Evolutionary conservation across 2,888 invertebrate species (phyloP).

Genomic region (Stenodema calcarata): DNA sequence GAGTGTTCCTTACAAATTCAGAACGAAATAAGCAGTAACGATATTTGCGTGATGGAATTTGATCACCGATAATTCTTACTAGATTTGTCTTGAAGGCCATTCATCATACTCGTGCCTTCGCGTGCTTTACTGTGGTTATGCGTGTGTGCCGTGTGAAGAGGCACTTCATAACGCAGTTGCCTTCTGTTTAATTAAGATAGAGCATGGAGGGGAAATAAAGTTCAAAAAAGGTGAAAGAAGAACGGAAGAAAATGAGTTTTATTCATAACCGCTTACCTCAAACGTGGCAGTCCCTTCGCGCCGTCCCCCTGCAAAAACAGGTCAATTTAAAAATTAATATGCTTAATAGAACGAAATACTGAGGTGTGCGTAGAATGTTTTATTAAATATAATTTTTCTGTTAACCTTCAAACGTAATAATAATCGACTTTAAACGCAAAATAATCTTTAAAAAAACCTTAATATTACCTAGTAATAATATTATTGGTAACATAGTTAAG

Average conservation of each 20-base stretch:
- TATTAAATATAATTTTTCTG: too few relatives aligned
- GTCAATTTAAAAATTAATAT: not conserved
- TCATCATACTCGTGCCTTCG: not conserved
- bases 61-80: not conserved
- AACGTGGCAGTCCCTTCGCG: conserved; percentile 34
- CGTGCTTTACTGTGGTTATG: not conserved
- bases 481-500: too few relatives aligned
- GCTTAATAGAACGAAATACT: not conserved
- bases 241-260: not conserved
- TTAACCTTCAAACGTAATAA: too few relatives aligned
- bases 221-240: not conserved
- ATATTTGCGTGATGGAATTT: not conserved
- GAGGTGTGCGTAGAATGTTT: too few relatives aligned
- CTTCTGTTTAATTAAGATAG: conserved; percentile 9
- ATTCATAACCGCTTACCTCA: not conserved
- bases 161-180: not conserved
- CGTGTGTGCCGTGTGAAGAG: not conserved
- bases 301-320: conserved; percentile 19
- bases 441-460: too few relatives aligned
- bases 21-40: not conserved
- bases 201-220: not conserved
- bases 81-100: not conserved
- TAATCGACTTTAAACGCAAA: too few relatives aligned
- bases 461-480: too few relatives aligned
- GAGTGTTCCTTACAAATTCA: not conserved